Conservation (phyloP, 2,888 invertebrate genomes). For the Caenorhabditis japonica region DNA sequence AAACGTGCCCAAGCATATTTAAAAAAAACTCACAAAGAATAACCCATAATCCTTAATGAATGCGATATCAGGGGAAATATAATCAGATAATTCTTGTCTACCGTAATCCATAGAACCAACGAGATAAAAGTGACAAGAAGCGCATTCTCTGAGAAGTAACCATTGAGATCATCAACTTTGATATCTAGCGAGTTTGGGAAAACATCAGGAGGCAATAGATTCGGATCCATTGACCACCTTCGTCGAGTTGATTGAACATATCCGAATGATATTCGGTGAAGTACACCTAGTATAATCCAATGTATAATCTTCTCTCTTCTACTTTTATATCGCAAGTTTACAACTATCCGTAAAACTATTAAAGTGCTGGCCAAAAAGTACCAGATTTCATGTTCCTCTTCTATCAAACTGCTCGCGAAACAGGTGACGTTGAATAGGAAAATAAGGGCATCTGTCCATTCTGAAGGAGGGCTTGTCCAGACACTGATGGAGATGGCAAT, state of each 20-base stretch:
- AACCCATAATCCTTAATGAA: neutral
- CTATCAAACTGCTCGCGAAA: slow-evolving; percentile 70
- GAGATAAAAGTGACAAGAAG: neutral
- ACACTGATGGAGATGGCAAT: neutral
- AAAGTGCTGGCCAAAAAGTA: slow-evolving; percentile 45
- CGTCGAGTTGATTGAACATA: slow-evolving; percentile 55
- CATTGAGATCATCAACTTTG: slow-evolving; percentile 13
- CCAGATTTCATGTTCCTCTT: slow-evolving; percentile 75
- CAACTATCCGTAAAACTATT: slow-evolving; percentile 6
- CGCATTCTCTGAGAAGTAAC: slow-evolving; percentile 4
- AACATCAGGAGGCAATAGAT: slow-evolving; percentile 17
- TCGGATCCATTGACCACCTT: slow-evolving; percentile 65
- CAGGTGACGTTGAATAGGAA: slow-evolving; percentile 26
- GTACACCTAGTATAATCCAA: slow-evolving; percentile 5
- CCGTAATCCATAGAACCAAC: neutral
- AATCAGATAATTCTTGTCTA: neutral
- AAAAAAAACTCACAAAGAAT: neutral
- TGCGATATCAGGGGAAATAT: slow-evolving; percentile 3
- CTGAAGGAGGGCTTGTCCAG: neutral
- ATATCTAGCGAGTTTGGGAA: slow-evolving; percentile 26
- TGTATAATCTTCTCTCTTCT: neutral
- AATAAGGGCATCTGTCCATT: neutral
- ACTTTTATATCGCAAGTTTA: neutral
- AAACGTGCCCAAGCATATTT: neutral
- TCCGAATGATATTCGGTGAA: slow-evolving; percentile 59